A percentile compares a stretch with the other conserved stretches of the same genome.
Conservation (phyloP, 2,113 vertebrate genomes). For the Cryptomyrus ogoouensis region DNA sequence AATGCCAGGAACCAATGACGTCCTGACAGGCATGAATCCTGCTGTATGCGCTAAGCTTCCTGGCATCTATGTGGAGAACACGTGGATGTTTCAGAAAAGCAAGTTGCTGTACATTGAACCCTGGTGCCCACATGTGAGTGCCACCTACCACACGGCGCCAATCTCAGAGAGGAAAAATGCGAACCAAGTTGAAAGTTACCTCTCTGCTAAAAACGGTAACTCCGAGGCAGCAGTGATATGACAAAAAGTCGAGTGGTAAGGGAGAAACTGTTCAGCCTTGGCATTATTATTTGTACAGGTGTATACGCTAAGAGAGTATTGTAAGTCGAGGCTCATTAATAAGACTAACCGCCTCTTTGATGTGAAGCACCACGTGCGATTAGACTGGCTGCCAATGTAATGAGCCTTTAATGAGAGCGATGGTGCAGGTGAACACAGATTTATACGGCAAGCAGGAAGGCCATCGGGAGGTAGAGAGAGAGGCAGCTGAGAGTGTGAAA, state of each 20-base stretch:
- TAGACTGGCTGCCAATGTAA: conserved; percentile 18
- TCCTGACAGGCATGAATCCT: neutral
- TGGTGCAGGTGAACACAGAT: conserved; percentile 14
- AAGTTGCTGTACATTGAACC: neutral
- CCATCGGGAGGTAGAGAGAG: neutral
- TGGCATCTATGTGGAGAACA: neutral
- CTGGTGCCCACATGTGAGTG: neutral
- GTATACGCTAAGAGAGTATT: neutral
- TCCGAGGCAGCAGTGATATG: neutral
- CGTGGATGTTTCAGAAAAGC: neutral
- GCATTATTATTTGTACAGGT: neutral
- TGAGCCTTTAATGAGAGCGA: conserved; percentile 28
- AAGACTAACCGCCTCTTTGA: conserved; percentile 14
- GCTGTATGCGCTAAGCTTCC: neutral
- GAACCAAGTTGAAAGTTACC: neutral
- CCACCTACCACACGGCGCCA: neutral
- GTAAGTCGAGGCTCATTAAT: neutral
- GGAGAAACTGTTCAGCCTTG: neutral
- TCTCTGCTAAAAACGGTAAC: neutral
- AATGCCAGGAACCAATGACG: neutral
- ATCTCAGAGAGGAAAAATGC: neutral
- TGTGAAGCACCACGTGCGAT: conserved; percentile 14
- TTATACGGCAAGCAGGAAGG: neutral
- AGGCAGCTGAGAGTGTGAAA: neutral
- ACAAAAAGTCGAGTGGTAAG: neutral